phyloP scores from a whole-genome alignment of 1,140 invertebrate species.

The Panonychus citri region DNA sequence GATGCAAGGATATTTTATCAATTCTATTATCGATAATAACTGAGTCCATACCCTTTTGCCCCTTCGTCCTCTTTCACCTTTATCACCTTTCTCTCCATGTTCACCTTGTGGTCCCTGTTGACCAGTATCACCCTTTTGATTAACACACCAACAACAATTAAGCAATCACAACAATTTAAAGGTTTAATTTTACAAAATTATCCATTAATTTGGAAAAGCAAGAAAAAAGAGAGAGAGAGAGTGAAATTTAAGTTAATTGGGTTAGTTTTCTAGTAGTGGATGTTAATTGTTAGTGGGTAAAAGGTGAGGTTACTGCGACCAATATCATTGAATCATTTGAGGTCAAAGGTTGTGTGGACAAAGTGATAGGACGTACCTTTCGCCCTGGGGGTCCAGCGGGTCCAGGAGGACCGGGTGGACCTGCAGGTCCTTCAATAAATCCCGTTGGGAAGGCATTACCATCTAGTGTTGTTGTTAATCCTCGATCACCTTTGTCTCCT shows the following conservation, averaged over 20 bases:
- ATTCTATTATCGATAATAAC: neutral
- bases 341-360: neutral
- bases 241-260: neutral
- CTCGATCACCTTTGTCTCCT: constrained; percentile 68
- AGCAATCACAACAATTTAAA: neutral
- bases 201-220: neutral
- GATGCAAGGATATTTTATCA: neutral
- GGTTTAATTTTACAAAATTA: neutral
- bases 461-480: constrained; percentile 61
- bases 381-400: constrained; percentile 43
- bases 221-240: neutral
- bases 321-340: neutral
- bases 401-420: constrained; percentile 34
- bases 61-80: constrained; percentile 50
- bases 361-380: constrained; percentile 22
- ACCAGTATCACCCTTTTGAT: constrained; percentile 36
- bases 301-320: neutral
- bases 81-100: constrained; percentile 62
- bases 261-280: neutral
- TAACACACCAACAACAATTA: neutral
- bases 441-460: constrained; percentile 42
- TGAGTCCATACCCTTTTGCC: constrained; percentile 14
- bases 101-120: constrained; percentile 58
- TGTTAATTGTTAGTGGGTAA: neutral
- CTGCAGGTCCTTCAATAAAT: constrained; percentile 71